Evolutionary conservation across 2,113 vertebrate species (phyloP).

Genomic region (Hydrochoerus hydrochaeris): DNA sequence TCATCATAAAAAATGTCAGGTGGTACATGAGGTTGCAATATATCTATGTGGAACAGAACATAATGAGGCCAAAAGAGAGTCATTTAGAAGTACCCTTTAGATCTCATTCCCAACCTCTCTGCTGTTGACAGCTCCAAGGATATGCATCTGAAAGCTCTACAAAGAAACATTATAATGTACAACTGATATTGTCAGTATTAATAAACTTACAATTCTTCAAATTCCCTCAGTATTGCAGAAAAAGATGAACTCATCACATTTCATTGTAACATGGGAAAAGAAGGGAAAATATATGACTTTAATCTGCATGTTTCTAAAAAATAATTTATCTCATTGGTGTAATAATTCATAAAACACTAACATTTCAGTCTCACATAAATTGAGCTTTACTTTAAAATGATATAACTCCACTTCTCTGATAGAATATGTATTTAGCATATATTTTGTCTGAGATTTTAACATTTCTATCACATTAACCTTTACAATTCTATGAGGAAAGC

Average conservation of each 20-base stretch:
- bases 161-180: constrained; percentile 40
- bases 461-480: neutral
- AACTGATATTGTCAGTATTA: neutral
- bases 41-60: constrained; percentile 17
- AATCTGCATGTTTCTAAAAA: neutral
- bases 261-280: neutral
- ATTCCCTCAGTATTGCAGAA: neutral
- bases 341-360: constrained; percentile 32
- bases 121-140: neutral
- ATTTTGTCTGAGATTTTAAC: constrained; percentile 16
- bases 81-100: constrained; percentile 42
- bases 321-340: neutral
- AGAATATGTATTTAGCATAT: neutral
- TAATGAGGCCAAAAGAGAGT: constrained; percentile 41
- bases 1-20: constrained; percentile 67
- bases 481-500: neutral
- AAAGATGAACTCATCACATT: constrained; percentile 38
- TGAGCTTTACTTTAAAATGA: constrained; percentile 7
- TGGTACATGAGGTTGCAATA: neutral
- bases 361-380: neutral
- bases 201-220: neutral
- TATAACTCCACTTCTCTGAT: neutral
- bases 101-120: neutral
- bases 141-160: constrained; percentile 4
- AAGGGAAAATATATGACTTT: neutral